Percentiles rank a stretch among this genome's conserved stretches.
Evolutionary conservation across 1,140 invertebrate genomes (phyloP).

Genomic region (Hylaeus anthracinus): DNA sequence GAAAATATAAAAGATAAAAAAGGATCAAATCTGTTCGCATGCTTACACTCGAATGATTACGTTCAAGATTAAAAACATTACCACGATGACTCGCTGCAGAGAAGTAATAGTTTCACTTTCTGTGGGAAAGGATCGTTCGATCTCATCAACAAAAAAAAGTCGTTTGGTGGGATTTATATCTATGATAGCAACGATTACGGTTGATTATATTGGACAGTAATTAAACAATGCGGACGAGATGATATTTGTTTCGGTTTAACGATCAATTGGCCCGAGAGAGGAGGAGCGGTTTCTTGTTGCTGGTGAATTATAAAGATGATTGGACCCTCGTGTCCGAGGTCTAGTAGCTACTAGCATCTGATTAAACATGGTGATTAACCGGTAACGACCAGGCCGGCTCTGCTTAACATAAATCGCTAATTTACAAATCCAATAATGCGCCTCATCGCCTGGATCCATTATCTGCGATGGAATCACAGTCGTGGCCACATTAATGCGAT

Average conservation of each 20-base stretch:
- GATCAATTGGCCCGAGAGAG: neutral
- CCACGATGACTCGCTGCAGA: no score
- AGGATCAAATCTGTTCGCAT: no score
- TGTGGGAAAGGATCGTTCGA: constrained; percentile 8
- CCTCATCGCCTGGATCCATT: constrained; percentile 33
- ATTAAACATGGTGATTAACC: constrained; percentile 59
- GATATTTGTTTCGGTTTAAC: constrained; percentile 31
- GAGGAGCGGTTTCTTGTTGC: constrained; percentile 23
- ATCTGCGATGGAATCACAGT: constrained; percentile 29
- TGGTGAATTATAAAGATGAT: constrained; percentile 17
- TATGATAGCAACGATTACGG: constrained; percentile 41
- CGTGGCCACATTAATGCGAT: no score
- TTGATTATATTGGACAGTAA: constrained; percentile 38
- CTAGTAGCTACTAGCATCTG: constrained; percentile 9
- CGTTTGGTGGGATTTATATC: constrained; percentile 43
- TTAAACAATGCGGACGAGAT: constrained; percentile 13
- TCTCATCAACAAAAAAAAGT: constrained; percentile 33
- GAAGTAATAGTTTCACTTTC: constrained; percentile 9
- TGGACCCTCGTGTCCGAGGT: no score
- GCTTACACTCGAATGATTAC: no score
- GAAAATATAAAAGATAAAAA: no score
- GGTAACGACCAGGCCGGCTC: constrained; percentile 38
- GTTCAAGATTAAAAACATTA: no score
- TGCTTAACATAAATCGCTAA: constrained; percentile 54
- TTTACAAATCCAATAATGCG: constrained; percentile 46